Evolutionary conservation across 2,888 invertebrate genomes (phyloP), one percentile per base, ranked within the genome.

Genomic region (Mamestra brassicae): DNA sequence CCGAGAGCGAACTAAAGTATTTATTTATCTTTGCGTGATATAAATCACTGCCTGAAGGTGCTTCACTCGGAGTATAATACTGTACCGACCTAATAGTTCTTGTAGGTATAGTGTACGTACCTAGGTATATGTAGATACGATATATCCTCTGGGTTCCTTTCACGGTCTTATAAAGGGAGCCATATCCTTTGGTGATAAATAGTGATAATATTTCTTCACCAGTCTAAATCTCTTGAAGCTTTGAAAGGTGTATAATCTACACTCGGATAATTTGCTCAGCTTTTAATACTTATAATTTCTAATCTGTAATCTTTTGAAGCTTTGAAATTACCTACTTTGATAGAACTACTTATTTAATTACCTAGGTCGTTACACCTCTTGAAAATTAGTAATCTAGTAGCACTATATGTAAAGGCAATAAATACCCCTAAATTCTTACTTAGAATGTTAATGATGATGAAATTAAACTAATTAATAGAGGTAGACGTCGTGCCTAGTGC

Each of bases 141-240:
- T 38, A 70, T 45, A 69, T 61, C 64, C 64, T 76, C 73, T 55
- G 75, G 76, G 80, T 68, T 73, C 71, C 68, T 74, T 75, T 73
- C 74, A 76, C 68, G n/a, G 34, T 34, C 62, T 78, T 76, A 83
- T 85, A 83, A 80, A 83, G 86, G 76, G 68, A 70, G 67, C 10
- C 76, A 50, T 73, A 71, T 61, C 74, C 74, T 69, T 58, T 58
- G 74, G 80, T 75, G 78, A 81, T 84, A 80, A 78, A 76, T 55
- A 72, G 77, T 75, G 76, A 83, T 84, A 78, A 78, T 78, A 84
- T 81, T 78, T 84, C 79, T 83, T 78, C 73, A 80, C 83, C 74
- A 77, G 66, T 55, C 64, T 50, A 42, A 74, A 75, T 70, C 64
- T 73, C n/a, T 38, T 64, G 57, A 67, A 73, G 47, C n/a, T 81